Conservation (phyloP, 2,888 invertebrate genomes). For the Seira musarum region DNA sequence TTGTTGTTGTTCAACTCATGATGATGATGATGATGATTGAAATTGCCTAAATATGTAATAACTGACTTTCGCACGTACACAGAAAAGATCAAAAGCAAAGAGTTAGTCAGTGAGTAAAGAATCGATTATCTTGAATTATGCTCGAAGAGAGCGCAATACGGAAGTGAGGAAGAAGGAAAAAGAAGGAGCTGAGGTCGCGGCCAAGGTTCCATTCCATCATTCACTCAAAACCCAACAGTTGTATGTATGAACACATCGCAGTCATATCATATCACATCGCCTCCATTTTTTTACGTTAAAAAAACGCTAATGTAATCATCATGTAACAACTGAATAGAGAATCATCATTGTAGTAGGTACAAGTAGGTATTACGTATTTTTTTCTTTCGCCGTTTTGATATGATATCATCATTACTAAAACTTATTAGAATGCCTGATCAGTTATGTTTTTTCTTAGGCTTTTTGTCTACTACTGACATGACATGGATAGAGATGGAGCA, state of each 20-base stretch:
- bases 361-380: slow-evolving; percentile 26
- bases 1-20: neutral
- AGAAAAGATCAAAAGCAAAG: neutral
- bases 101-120: too few species aligned
- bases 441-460: neutral
- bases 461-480: neutral
- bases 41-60: neutral
- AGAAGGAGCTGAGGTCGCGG: slow-evolving; percentile 69
- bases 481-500: too few species aligned
- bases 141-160: slow-evolving; percentile 44
- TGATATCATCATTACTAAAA: neutral
- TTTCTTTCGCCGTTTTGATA: neutral
- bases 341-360: slow-evolving; percentile 32
- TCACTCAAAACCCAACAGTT: slow-evolving; percentile 56
- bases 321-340: slow-evolving; percentile 25
- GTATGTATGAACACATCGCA: slow-evolving; percentile 28
- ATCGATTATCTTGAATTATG: too few species aligned
- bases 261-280: slow-evolving; percentile 29
- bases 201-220: slow-evolving; percentile 68
- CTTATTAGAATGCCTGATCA: neutral
- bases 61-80: slow-evolving; percentile 3
- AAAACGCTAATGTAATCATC: slow-evolving; percentile 53
- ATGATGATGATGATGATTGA: too few species aligned
- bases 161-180: slow-evolving; percentile 69
- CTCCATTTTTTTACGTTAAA: slow-evolving; percentile 19